These are phyloP conservation scores for Mamestra configurata DNA, from an alignment of 1,140 invertebrate genomes.

Conservation along the genomic window DNA sequence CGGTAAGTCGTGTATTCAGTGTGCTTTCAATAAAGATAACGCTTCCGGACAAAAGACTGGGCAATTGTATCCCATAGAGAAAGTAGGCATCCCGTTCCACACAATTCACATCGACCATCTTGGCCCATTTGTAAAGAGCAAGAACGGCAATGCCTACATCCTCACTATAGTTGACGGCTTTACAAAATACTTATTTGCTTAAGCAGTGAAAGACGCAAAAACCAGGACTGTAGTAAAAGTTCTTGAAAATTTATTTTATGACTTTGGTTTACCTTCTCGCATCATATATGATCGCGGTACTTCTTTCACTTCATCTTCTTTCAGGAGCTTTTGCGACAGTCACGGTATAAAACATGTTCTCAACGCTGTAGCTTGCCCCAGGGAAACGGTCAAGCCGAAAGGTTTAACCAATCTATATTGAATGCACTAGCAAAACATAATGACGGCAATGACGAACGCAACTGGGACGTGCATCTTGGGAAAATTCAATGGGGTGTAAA, in stretches of 20 bases:
- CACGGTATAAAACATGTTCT: background rate
- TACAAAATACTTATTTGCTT: background rate
- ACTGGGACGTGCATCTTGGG: background rate
- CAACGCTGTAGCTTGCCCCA: background rate
- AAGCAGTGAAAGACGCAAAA: background rate
- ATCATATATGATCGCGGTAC: background rate
- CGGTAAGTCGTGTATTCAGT: background rate
- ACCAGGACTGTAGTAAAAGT: background rate
- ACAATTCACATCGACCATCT: background rate
- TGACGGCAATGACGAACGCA: background rate
- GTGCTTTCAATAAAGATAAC: background rate
- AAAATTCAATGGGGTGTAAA: background rate
- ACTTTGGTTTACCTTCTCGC: background rate
- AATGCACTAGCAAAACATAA: background rate
- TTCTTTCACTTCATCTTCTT: background rate
- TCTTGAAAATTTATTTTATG: background rate
- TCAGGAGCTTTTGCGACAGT: background rate
- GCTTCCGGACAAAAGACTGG: background rate
- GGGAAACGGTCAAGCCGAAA: background rate
- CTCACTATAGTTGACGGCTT: background rate
- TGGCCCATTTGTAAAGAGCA: background rate
- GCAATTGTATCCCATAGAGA: slow-evolving; percentile 2
- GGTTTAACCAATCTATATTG: background rate
- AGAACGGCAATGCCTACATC: background rate
- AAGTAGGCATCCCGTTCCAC: background rate